A percentile compares a stretch with the other conserved stretches of the same genome.
phyloP scores from a whole-genome alignment of 1,140 invertebrate genomes.

The Caenorhabditis briggsae region DNA sequence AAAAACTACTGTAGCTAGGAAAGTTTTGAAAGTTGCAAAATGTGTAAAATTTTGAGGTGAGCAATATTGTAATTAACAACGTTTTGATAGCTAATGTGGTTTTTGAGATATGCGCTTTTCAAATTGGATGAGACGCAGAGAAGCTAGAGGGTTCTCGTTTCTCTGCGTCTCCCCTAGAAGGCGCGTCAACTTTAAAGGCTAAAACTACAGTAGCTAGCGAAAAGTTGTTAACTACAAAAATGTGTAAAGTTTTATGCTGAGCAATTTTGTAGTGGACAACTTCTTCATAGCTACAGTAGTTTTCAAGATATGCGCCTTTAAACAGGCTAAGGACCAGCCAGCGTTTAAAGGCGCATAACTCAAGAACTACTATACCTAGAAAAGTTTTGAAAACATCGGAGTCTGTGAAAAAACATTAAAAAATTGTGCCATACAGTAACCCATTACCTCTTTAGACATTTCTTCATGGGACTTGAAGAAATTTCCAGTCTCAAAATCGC shows the following conservation, averaged over 20 bases:
- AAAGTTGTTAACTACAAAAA: no score
- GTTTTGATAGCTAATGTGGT: neutral
- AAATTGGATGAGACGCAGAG: neutral
- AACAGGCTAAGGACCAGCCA: no score
- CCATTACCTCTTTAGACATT: neutral
- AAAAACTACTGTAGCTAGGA: neutral
- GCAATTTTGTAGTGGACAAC: neutral
- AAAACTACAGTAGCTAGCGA: no score
- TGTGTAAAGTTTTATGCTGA: no score
- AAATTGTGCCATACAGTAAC: no score
- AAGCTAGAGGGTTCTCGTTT: neutral
- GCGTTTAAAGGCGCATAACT: no score
- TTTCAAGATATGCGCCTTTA: no score
- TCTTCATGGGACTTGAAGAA: neutral
- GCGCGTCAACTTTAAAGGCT: neutral
- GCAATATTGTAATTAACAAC: neutral
- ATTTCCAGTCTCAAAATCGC: constrained; percentile 25
- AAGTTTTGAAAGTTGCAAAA: neutral
- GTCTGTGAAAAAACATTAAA: no score
- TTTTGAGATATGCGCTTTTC: neutral
- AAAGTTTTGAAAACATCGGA: no score
- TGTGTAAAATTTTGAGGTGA: neutral
- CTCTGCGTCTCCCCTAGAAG: neutral
- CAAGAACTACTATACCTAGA: no score
- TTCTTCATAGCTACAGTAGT: no score